A percentile compares a stretch with the other conserved stretches of the same genome.
Conservation (phyloP, 2,888 invertebrate species). For the Hypolimnas misippus region DNA sequence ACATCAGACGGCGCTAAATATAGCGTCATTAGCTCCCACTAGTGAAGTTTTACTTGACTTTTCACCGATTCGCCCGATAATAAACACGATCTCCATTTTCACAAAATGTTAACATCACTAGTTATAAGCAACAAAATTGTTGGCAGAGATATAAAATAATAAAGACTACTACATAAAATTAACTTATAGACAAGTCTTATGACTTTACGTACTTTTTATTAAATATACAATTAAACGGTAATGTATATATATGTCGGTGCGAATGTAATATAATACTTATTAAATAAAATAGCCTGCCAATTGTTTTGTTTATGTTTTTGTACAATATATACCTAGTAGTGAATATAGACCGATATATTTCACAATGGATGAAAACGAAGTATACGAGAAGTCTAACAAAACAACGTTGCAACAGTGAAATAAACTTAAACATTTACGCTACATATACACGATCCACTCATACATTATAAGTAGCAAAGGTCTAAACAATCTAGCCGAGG, state of each 20-base stretch:
- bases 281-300: neutral
- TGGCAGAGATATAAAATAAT: neutral
- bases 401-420: neutral
- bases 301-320: no score
- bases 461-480: conserved; percentile 26
- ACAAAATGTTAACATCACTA: conserved; percentile 1
- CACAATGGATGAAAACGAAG: no score
- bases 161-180: no score
- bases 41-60: conserved; percentile 45
- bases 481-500: conserved; percentile 52
- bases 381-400: no score
- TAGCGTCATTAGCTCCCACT: conserved; percentile 64
- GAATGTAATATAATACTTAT: neutral
- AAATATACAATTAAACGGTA: no score
- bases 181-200: neutral
- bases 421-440: neutral
- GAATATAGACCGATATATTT: no score
- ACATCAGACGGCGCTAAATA: conserved; percentile 65
- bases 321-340: no score
- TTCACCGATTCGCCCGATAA: conserved; percentile 34
- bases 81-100: neutral
- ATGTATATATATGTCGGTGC: no score
- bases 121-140: neutral
- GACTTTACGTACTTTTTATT: no score
- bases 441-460: conserved; percentile 3